Conservation (phyloP, 2,888 invertebrate species). For the Aleiodes testaceus region DNA sequence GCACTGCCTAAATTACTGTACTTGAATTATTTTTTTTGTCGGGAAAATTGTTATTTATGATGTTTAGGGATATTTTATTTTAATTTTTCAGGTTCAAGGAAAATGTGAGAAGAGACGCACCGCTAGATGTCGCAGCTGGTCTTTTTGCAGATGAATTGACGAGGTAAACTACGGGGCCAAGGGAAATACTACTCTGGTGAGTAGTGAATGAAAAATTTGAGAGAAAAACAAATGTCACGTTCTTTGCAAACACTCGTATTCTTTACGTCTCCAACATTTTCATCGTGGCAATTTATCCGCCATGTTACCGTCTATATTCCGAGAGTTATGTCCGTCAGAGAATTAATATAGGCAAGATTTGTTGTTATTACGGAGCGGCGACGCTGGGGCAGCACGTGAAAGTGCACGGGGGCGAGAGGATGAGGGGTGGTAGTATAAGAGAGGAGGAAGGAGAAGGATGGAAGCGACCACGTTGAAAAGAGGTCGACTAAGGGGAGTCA, state of each 20-base stretch:
- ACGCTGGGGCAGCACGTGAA: constrained; percentile 43
- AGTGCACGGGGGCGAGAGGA: constrained; percentile 35
- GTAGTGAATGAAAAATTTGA: constrained; percentile 46
- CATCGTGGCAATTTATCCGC: constrained; percentile 68
- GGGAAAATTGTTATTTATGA: neutral
- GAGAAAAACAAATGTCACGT: neutral
- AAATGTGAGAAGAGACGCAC: too few relatives aligned
- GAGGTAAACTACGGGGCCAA: too few relatives aligned
- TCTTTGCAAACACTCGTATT: constrained; percentile 7
- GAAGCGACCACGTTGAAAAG: constrained; percentile 44
- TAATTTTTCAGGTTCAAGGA: neutral
- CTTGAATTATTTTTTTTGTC: constrained; percentile 4
- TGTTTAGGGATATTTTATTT: neutral
- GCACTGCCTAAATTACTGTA: constrained; percentile 50
- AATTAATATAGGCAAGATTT: constrained; percentile 72
- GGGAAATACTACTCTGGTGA: too few relatives aligned
- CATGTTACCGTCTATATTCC: constrained; percentile 60
- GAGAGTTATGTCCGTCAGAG: constrained; percentile 71
- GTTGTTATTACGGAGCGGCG: constrained; percentile 67
- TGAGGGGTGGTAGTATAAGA: constrained; percentile 40
- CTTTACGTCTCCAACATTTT: constrained; percentile 59
- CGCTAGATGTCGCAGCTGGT: too few relatives aligned
- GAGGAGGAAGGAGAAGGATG: constrained; percentile 35
- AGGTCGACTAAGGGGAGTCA: constrained; percentile 44
- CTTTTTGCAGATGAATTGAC: too few relatives aligned